Conservation (phyloP, 2,888 invertebrate species). For the Tinea pellionella region DNA sequence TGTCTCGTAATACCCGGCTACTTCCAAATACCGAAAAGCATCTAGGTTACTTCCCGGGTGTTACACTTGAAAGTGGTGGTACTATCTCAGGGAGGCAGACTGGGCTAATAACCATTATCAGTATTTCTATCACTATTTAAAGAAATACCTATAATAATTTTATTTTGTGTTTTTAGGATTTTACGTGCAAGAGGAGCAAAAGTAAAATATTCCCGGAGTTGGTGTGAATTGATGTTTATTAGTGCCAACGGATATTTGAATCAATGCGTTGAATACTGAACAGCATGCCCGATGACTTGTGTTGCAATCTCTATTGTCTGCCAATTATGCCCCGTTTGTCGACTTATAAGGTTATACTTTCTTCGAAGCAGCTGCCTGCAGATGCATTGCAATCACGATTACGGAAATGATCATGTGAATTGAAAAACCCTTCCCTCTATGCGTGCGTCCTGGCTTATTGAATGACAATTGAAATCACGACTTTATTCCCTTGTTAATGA, state of each 20-base stretch:
- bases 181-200: not conserved
- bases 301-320: conserved; percentile 31
- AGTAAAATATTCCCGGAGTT: not conserved
- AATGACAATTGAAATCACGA: conserved; percentile 11
- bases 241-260: not conserved
- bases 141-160: too few relatives aligned
- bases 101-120: too few relatives aligned
- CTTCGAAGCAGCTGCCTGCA: conserved; percentile 8
- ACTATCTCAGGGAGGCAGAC: too few relatives aligned
- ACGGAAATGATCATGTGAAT: conserved; percentile 13
- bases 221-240: not conserved
- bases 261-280: not conserved
- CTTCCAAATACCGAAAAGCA: too few relatives aligned
- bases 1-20: too few relatives aligned
- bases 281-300: conserved; percentile 10
- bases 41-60: too few relatives aligned
- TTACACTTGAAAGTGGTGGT: too few relatives aligned
- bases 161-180: too few relatives aligned
- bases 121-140: too few relatives aligned
- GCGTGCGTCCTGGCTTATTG: conserved; percentile 6
- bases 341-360: conserved; percentile 11
- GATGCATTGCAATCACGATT: conserved; percentile 13
- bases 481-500: not conserved
- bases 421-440: not conserved
- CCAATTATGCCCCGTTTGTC: conserved; percentile 44